Conservation (phyloP, 2,888 invertebrate genomes). For the Beris morrisii region DNA sequence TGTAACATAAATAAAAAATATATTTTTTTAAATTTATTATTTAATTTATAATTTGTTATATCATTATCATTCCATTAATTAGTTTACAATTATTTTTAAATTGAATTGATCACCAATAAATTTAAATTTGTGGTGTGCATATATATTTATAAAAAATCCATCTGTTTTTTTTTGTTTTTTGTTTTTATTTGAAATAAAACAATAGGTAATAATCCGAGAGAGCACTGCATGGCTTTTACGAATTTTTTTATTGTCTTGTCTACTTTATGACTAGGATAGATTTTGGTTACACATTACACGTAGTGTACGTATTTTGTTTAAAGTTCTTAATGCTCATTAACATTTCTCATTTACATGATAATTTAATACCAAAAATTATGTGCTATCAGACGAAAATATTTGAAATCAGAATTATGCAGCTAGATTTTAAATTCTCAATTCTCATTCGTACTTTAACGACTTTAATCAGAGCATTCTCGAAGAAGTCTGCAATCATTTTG, state of each 20-base stretch:
- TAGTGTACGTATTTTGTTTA: background rate
- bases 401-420: no score
- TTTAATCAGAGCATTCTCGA: slow-evolving; percentile 14
- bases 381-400: no score
- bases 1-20: slow-evolving; percentile 40
- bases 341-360: no score
- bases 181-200: slow-evolving; percentile 1
- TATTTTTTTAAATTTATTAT: slow-evolving; percentile 31
- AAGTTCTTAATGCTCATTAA: background rate
- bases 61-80: background rate
- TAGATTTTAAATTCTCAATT: background rate
- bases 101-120: background rate
- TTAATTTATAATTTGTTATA: slow-evolving; percentile 11
- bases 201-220: slow-evolving; percentile 51
- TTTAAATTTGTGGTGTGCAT: background rate
- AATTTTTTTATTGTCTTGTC: slow-evolving; percentile 7
- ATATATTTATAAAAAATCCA: background rate
- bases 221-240: slow-evolving; percentile 56
- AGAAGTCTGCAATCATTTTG: background rate
- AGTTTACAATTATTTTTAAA: slow-evolving; percentile 4
- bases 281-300: background rate
- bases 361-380: no score
- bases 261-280: no score
- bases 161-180: slow-evolving; percentile 1
- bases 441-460: background rate